Base-by-base conservation (phyloP, 2,113 vertebrate genomes). In the Prochilodus magdalenae region DNA sequence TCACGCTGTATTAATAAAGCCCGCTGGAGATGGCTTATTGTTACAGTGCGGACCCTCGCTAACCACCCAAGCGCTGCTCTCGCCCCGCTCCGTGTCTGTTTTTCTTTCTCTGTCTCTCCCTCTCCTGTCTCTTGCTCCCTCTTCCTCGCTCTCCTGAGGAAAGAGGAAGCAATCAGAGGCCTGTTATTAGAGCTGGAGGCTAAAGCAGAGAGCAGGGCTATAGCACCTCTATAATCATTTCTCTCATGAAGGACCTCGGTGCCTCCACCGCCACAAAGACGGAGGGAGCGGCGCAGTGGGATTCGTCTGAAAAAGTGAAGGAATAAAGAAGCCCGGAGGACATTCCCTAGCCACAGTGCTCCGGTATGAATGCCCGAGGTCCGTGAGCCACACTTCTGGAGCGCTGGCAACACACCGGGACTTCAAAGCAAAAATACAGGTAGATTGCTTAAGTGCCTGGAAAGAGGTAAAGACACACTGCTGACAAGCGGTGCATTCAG, bases 1-100 rank as follows among this genome's bases (percentile, higher is more conserved):
- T 91, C 87, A 86, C 40, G 65, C 87, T 85, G 86, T 90, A 89
- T 92, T 92, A 89, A 88, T 92, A 90, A 89, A 89, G 89, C 83
- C 89, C 77, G 86, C 74, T 40, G 91, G 90, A 88, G 82, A 89
- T 88, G 88, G 89, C 86, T 92, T 91, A 90, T 91, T 91, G 88
- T 88, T 87, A 83, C 69, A 83, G 57, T 74, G 65, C 67, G 53
- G 57, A 47, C 53, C 73, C 75, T 76, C 69, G 65, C n/a, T 49
- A 77, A 82, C 84, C 84, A 84, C 86, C 70, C 40, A 73, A 30
- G 51, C 27, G 69, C 0, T 51, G 27, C 77, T 57, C 59, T 47
- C 30, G 63, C 57, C 7, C 27, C 20, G 24, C 24, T 59, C 65
- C 77, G 69, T 80, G 81, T 86, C 29, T 80, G 60, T 77, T 73